Conservation (phyloP, 2,113 vertebrate genomes). For the Misgurnus mizolepis region DNA sequence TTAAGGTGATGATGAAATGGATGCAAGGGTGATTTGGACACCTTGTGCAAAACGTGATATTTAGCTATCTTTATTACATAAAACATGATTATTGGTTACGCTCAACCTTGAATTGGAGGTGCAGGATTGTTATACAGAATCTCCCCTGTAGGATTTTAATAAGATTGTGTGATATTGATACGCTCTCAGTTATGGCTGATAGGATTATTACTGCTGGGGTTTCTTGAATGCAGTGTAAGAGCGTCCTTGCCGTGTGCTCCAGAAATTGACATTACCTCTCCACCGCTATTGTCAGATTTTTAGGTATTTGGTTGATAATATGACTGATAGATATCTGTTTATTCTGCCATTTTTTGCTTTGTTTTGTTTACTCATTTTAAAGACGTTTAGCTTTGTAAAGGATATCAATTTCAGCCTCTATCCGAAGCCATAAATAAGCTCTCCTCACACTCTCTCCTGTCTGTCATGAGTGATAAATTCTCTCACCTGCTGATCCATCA, state of each 20-base stretch:
- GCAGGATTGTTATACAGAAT: slow-evolving; percentile 26
- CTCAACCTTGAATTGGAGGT: slow-evolving; percentile 38
- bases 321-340: slow-evolving; percentile 56
- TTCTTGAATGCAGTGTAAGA: not conserved
- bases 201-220: slow-evolving; percentile 39
- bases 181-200: slow-evolving; percentile 27
- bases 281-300: slow-evolving; percentile 5
- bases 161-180: slow-evolving; percentile 43
- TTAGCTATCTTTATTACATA: slow-evolving; percentile 3
- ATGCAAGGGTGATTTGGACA: slow-evolving; percentile 30
- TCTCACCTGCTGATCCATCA: slow-evolving; percentile 57
- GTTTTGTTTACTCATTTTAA: slow-evolving; percentile 57
- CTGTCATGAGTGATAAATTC: slow-evolving; percentile 59
- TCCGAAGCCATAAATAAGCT: slow-evolving; percentile 56
- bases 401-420: slow-evolving; percentile 55
- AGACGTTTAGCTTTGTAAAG: slow-evolving; percentile 53
- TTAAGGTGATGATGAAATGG: slow-evolving; percentile 37
- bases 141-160: slow-evolving; percentile 22
- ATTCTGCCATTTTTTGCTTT: slow-evolving; percentile 46
- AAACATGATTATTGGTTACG: slow-evolving; percentile 45
- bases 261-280: slow-evolving; percentile 43
- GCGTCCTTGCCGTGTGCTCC: slow-evolving; percentile 20
- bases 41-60: not conserved
- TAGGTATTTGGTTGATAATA: slow-evolving; percentile 37
- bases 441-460: slow-evolving; percentile 55